phyloP scores from a whole-genome alignment of 1,140 invertebrate species.

The Chymomyza costata region DNA sequence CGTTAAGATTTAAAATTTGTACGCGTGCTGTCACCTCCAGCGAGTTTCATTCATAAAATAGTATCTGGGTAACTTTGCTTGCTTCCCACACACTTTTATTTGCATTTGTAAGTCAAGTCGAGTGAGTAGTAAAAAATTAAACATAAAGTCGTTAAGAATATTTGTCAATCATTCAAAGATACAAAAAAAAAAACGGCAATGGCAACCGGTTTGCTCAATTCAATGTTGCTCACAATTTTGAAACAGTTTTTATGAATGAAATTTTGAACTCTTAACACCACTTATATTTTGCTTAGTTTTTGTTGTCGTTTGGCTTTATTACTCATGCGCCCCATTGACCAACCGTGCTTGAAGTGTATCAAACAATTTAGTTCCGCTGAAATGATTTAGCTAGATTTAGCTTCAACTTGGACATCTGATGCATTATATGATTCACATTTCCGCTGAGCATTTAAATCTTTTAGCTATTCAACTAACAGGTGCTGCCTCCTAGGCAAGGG shows the following conservation, averaged over 20 bases:
- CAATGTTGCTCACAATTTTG: slow-evolving; percentile 42
- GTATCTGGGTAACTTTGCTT: slow-evolving; percentile 26
- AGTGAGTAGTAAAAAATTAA: slow-evolving; percentile 52
- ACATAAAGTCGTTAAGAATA: slow-evolving; percentile 61
- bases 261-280: slow-evolving; percentile 15
- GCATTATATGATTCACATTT: slow-evolving; percentile 14
- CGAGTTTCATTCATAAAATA: slow-evolving; percentile 65
- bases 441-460: slow-evolving; percentile 50
- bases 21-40: slow-evolving; percentile 26
- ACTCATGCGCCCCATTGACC: slow-evolving; percentile 54
- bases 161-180: slow-evolving; percentile 63
- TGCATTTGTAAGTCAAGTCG: slow-evolving; percentile 54
- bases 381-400: slow-evolving; percentile 32
- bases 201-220: slow-evolving; percentile 39
- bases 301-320: too few relatives aligned
- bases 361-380: slow-evolving; percentile 36
- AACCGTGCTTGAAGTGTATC: too few relatives aligned
- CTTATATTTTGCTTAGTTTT: too few relatives aligned
- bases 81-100: slow-evolving; percentile 18
- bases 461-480: slow-evolving; percentile 23
- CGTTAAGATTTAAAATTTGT: too few relatives aligned
- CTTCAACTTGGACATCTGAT: slow-evolving; percentile 11
- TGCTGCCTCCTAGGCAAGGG: slow-evolving; percentile 26
- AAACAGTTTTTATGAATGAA: slow-evolving; percentile 64
- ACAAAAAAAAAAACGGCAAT: slow-evolving; percentile 37